Evolutionary conservation across 1,140 invertebrate species (phyloP).

Genomic region (Maniola jurtina): DNA sequence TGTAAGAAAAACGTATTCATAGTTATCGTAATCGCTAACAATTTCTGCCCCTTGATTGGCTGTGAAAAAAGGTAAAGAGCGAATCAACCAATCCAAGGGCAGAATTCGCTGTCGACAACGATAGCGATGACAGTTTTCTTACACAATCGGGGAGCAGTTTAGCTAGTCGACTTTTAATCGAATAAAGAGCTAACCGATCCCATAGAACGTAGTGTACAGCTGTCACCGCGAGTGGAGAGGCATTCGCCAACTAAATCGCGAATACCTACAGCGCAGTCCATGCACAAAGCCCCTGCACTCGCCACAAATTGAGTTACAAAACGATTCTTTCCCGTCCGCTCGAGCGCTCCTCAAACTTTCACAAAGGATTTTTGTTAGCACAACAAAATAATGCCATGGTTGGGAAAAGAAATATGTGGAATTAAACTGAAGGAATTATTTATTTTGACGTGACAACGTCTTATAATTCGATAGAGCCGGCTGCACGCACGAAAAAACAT

Average conservation of each 20-base stretch:
- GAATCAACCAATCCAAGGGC: no score
- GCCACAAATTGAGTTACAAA: slow-evolving; percentile 74
- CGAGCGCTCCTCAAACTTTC: slow-evolving; percentile 59
- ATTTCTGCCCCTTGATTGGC: no score
- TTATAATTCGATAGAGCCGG: no score
- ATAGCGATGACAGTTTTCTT: no score
- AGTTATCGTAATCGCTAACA: no score
- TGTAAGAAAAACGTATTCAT: no score
- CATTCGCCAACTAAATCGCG: slow-evolving; percentile 32
- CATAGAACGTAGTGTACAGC: slow-evolving; percentile 13
- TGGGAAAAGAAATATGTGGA: slow-evolving; percentile 10
- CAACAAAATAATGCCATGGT: slow-evolving; percentile 21
- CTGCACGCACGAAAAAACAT: no score
- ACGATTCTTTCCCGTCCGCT: slow-evolving; percentile 60
- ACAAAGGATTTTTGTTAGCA: slow-evolving; percentile 33
- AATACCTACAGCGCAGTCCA: slow-evolving; percentile 23
- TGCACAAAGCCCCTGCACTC: slow-evolving; percentile 53
- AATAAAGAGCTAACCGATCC: slow-evolving; percentile 8
- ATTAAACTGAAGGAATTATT: slow-evolving; percentile 9
- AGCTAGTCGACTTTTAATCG: background rate
- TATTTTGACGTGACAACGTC: no score
- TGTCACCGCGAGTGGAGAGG: slow-evolving; percentile 29
- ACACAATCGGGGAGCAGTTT: no score
- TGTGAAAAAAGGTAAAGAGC: no score
- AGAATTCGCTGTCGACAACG: no score